A percentile compares a stretch with the other conserved stretches of the same genome.
phyloP scores from a whole-genome alignment of 2,888 invertebrate genomes.

The Polyommatus iphigenia region DNA sequence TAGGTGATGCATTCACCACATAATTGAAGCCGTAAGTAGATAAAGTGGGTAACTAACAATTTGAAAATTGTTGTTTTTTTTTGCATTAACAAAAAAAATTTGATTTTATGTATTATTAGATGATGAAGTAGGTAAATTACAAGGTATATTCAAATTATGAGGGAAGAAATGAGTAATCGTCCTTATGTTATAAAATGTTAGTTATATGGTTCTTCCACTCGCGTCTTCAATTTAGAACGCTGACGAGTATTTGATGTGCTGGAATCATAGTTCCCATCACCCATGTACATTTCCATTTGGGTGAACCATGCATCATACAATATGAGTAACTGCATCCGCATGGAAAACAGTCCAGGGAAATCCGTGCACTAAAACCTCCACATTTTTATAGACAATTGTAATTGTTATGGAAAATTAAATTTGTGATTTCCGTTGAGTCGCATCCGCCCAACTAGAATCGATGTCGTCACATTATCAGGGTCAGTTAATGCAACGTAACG shows the following conservation, averaged over 20 bases:
- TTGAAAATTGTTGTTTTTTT: too few relatives aligned
- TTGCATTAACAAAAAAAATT: too few relatives aligned
- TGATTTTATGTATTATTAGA: too few relatives aligned
- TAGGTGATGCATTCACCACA: not conserved
- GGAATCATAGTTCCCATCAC: not conserved
- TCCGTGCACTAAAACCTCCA: slow-evolving; percentile 2
- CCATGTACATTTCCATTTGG: slow-evolving; percentile 18
- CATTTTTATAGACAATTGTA: slow-evolving; percentile 16
- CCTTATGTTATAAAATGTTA: too few relatives aligned
- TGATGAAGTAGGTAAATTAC: too few relatives aligned
- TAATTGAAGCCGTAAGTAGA: too few relatives aligned
- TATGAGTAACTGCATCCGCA: slow-evolving; percentile 19
- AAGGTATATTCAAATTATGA: too few relatives aligned
- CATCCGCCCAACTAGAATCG: not conserved
- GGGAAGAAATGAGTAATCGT: too few relatives aligned
- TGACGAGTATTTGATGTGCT: not conserved
- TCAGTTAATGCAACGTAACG: not conserved
- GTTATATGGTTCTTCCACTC: too few relatives aligned
- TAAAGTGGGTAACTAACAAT: too few relatives aligned
- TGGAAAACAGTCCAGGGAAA: slow-evolving; percentile 12
- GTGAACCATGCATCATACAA: not conserved
- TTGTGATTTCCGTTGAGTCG: not conserved
- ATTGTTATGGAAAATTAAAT: slow-evolving; percentile 20
- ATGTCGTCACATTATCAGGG: not conserved
- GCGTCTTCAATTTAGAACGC: too few relatives aligned